These are phyloP conservation scores for Apamea epomidion DNA, from an alignment of 2,888 invertebrate species.

Conservation along the genomic window DNA sequence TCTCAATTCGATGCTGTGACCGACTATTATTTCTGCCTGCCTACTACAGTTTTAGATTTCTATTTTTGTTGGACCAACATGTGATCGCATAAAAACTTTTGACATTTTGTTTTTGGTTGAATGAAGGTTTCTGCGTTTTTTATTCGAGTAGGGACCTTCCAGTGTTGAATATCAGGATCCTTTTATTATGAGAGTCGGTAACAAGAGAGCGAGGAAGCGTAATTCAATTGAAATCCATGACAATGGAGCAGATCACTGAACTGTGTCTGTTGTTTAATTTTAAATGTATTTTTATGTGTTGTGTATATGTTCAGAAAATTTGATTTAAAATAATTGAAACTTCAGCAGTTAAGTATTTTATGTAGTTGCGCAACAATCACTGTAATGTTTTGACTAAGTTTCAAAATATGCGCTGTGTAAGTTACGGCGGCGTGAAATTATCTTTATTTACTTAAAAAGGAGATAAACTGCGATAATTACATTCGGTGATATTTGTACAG, in stretches of 20 bases:
- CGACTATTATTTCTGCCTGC: conserved; percentile 19
- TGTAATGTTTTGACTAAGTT: conserved; percentile 7
- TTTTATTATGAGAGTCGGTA: not conserved
- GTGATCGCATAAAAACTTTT: conserved; percentile 17
- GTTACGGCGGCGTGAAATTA: conserved; percentile 32
- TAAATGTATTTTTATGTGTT: not conserved
- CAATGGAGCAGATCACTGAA: conserved; percentile 34
- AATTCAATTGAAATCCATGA: conserved; percentile 40
- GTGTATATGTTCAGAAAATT: not conserved
- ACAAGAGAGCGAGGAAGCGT: conserved; percentile 20
- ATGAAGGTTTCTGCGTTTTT: not conserved
- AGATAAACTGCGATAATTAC: conserved; percentile 58
- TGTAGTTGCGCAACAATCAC: not conserved
- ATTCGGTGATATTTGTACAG: conserved; percentile 42
- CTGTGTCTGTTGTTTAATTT: conserved; percentile 10
- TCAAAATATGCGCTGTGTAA: conserved; percentile 7
- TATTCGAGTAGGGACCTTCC: not conserved
- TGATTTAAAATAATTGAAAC: not conserved
- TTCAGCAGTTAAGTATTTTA: not conserved
- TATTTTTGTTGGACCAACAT: conserved; percentile 52
- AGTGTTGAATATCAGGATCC: conserved; percentile 9
- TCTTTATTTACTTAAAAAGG: conserved; percentile 46
- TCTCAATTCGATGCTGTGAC: conserved; percentile 31
- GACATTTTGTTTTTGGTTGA: conserved; percentile 28
- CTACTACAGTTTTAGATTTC: conserved; percentile 52